A percentile compares a stretch with the other conserved stretches of the same genome.
phyloP scores from a whole-genome alignment of 2,888 invertebrate species.

The Lasioglossum figueresi region DNA sequence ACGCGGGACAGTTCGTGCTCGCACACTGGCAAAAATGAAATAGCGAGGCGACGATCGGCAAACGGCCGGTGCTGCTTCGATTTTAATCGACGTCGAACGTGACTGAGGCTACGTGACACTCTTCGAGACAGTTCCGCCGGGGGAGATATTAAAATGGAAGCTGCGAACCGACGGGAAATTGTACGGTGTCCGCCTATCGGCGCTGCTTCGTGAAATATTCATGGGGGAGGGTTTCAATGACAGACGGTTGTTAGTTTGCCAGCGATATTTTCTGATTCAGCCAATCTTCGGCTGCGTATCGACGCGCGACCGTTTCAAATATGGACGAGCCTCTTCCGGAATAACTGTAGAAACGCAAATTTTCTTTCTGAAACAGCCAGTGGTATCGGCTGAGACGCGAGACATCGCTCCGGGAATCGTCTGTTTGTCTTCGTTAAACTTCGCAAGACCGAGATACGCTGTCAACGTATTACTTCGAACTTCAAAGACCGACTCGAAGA shows the following conservation, averaged over 20 bases:
- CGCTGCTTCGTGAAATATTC: constrained; percentile 6
- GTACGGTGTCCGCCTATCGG: neutral
- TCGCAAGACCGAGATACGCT: neutral
- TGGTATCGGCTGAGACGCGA: neutral
- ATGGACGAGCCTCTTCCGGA: neutral
- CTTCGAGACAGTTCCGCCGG: neutral
- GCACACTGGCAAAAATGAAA: constrained; percentile 1
- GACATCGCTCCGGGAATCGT: neutral
- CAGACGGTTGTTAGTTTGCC: constrained; percentile 16
- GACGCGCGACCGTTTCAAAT: neutral
- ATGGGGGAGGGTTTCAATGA: neutral
- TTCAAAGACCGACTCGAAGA: neutral
- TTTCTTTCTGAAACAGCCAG: neutral
- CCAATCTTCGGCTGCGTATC: neutral
- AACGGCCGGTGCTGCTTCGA: constrained; percentile 15
- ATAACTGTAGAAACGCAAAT: neutral
- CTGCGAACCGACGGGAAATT: constrained; percentile 15
- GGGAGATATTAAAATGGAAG: constrained; percentile 26
- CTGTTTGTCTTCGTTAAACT: neutral
- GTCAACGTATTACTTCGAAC: neutral
- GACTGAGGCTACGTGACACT: neutral
- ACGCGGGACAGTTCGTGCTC: constrained; percentile 8
- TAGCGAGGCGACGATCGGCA: constrained; percentile 3
- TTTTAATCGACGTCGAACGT: constrained; percentile 46
- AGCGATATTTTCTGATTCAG: constrained; percentile 2